A percentile compares a stretch with the other conserved stretches of the same genome.
These are phyloP conservation scores for Aldrovandia affinis DNA, from an alignment of 2,797 vertebrate genomes.

Conservation along the genomic window DNA sequence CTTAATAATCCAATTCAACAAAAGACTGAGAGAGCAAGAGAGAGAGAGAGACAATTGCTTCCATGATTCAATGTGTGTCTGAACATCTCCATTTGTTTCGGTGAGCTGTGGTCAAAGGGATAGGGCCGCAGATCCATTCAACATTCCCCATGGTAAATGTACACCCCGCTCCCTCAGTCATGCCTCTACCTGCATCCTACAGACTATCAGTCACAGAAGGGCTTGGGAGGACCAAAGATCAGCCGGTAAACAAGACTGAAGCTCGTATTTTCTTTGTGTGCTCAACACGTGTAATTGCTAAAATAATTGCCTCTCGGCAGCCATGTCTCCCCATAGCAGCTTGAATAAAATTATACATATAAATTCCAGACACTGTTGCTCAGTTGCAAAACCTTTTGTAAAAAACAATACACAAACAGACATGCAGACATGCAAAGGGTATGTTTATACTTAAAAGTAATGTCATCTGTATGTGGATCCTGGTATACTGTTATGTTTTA, in stretches of 20 bases:
- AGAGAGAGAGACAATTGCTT: constrained; percentile 26
- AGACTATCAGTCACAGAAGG: not conserved
- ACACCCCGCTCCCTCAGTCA: constrained; percentile 5
- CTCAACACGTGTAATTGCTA: not conserved
- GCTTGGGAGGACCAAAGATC: constrained; percentile 23
- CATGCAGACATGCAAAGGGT: not conserved
- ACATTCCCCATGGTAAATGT: not conserved
- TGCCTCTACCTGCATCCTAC: not conserved
- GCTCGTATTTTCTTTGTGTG: constrained; percentile 17
- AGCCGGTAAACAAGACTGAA: constrained; percentile 30
- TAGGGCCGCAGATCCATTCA: constrained; percentile 31
- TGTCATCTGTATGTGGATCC: not conserved
- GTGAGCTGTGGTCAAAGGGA: constrained; percentile 28
- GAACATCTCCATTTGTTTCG: constrained; percentile 45
- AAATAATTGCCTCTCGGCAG: not conserved
- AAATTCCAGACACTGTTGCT: not conserved
- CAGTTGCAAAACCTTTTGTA: no score
- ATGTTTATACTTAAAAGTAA: not conserved
- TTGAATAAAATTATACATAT: not conserved
- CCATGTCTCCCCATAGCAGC: not conserved
- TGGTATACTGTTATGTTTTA: not conserved
- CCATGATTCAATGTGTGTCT: constrained; percentile 40
- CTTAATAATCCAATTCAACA: constrained; percentile 36
- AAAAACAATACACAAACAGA: not conserved
- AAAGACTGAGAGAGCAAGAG: not conserved